These are phyloP conservation scores for Poecilia latipinna DNA, from an alignment of 2,113 vertebrate species.

Conservation along the genomic window DNA sequence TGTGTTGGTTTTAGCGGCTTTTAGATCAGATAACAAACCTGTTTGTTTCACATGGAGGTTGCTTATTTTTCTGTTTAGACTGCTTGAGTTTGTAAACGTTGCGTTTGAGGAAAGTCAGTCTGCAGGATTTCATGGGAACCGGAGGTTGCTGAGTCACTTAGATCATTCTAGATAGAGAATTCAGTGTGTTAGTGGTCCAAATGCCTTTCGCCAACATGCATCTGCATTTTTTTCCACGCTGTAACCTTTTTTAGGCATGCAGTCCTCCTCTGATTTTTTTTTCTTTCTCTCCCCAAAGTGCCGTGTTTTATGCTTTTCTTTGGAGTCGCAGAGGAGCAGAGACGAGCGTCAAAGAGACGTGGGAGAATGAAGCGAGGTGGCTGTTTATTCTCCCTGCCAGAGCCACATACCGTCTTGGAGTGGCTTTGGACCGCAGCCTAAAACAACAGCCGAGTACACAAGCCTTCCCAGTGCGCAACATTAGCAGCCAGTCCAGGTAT, in stretches of 20 bases:
- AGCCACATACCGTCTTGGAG: slow-evolving; percentile 77
- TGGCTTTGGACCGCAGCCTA: slow-evolving; percentile 75
- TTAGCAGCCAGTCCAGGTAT: neutral
- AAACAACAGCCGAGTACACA: slow-evolving; percentile 72
- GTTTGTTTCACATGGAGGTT: slow-evolving; percentile 5
- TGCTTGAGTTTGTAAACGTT: neutral
- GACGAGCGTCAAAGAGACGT: slow-evolving; percentile 57
- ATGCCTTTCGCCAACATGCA: slow-evolving; percentile 1
- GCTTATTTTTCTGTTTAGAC: slow-evolving; percentile 7
- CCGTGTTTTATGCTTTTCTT: slow-evolving; percentile 68
- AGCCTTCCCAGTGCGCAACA: slow-evolving; percentile 18
- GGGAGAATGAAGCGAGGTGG: slow-evolving; percentile 75
- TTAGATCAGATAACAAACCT: neutral
- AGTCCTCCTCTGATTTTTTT: slow-evolving; percentile 61
- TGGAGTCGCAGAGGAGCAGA: slow-evolving; percentile 59
- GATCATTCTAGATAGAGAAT: neutral
- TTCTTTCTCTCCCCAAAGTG: slow-evolving; percentile 68
- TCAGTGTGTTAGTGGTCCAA: neutral
- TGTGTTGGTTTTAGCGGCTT: neutral
- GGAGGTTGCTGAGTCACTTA: neutral
- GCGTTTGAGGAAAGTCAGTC: neutral
- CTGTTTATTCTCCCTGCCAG: slow-evolving; percentile 74
- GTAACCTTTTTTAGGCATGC: slow-evolving; percentile 52
- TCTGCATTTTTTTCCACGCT: slow-evolving; percentile 22
- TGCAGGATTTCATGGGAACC: slow-evolving; percentile 24